phyloP scores from a whole-genome alignment of 2,113 vertebrate species.

The Pycnonotus jocosus region DNA sequence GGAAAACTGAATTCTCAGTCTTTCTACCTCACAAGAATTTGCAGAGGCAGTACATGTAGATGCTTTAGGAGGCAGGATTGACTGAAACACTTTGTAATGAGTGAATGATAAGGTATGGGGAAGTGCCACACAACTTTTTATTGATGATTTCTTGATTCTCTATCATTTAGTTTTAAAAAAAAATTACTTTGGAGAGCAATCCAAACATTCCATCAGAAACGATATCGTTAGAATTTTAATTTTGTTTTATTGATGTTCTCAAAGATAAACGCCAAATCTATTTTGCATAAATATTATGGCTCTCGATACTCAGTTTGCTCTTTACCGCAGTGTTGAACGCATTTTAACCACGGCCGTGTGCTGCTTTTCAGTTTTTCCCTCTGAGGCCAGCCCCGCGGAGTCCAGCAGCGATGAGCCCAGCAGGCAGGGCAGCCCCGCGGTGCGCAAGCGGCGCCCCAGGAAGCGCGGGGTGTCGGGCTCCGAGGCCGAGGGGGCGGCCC shows the following conservation, averaged over 20 bases:
- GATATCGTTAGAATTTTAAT: background rate
- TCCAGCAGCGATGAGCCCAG: conserved; percentile 81
- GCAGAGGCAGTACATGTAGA: background rate
- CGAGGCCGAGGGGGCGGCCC: conserved; percentile 47
- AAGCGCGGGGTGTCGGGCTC: conserved; percentile 64
- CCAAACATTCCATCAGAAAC: background rate
- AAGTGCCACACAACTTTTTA: background rate
- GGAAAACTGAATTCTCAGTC: background rate
- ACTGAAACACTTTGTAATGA: background rate
- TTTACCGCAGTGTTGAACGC: background rate
- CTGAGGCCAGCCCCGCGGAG: conserved; percentile 58
- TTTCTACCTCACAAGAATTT: background rate
- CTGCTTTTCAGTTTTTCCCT: conserved; percentile 54
- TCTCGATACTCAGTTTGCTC: background rate
- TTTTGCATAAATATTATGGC: background rate
- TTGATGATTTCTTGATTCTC: background rate
- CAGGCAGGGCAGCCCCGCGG: conserved; percentile 33
- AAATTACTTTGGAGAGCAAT: background rate
- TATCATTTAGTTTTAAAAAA: background rate
- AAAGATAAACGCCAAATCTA: background rate
- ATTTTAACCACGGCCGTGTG: background rate
- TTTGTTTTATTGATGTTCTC: background rate
- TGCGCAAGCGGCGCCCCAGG: conserved; percentile 81
- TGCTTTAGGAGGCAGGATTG: background rate
- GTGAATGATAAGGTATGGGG: background rate